Conservation (phyloP, 2,888 invertebrate genomes). For the Watsonalla binaria region DNA sequence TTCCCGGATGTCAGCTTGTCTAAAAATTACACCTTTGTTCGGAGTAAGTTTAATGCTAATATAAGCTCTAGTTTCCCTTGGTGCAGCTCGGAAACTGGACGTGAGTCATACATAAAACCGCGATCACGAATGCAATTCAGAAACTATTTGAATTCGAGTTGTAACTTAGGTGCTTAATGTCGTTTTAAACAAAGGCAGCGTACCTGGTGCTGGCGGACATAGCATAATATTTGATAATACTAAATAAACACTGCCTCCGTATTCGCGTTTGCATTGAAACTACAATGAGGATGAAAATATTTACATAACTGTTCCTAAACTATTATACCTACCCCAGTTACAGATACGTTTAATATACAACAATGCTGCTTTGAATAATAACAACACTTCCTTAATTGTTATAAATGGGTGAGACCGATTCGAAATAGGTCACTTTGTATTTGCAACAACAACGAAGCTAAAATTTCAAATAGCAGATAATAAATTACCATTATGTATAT, state of each 20-base stretch:
- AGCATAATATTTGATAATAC: conserved; percentile 23
- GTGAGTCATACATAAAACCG: conserved; percentile 42
- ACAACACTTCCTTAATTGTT: background rate
- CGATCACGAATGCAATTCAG: conserved; percentile 37
- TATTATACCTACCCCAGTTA: conserved; percentile 5
- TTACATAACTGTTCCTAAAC: conserved; percentile 19
- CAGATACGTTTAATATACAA: background rate
- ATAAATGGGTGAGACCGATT: conserved; percentile 5
- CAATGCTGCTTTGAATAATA: background rate
- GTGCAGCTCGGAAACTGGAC: conserved; percentile 18
- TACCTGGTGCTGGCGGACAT: background rate
- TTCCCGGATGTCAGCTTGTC: conserved; percentile 21
- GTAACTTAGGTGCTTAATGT: conserved; percentile 46
- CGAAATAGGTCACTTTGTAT: conserved; percentile 6
- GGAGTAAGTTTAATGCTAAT: conserved; percentile 23
- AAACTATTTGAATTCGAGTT: conserved; percentile 47
- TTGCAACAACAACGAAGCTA: background rate
- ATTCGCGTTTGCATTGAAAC: conserved; percentile 24
- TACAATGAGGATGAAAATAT: conserved; percentile 23
- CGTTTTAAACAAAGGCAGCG: conserved; percentile 32
- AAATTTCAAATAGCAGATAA: conserved; percentile 5
- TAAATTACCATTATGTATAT: conserved; percentile 12
- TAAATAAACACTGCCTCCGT: conserved; percentile 24
- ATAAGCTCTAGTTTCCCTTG: conserved; percentile 15
- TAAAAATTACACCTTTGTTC: conserved; percentile 19